phyloP scores from a whole-genome alignment of 2,888 invertebrate species.

The Himalopsyche anomala region DNA sequence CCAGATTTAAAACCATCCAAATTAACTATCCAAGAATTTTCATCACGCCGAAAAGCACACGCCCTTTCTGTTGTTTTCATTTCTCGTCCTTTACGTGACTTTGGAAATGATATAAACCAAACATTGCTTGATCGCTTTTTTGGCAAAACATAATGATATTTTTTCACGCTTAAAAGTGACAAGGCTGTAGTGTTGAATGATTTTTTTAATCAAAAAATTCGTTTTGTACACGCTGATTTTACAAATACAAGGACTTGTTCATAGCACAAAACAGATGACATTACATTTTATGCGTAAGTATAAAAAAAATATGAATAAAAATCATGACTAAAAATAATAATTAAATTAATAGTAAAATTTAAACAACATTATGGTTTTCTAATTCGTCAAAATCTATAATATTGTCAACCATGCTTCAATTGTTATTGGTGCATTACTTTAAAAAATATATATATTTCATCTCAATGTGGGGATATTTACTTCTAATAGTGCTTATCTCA shows the following conservation, averaged over 20 bases:
- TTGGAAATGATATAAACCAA: not conserved
- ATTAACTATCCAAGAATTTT: constrained; percentile 7
- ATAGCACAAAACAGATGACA: too few species aligned
- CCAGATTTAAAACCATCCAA: constrained; percentile 33
- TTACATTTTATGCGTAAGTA: too few species aligned
- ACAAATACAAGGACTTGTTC: not conserved
- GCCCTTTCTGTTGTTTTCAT: constrained; percentile 10
- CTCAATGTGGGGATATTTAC: too few species aligned
- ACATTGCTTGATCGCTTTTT: not conserved
- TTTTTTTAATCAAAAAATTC: not conserved
- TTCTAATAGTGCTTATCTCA: too few species aligned
- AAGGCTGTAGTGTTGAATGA: not conserved
- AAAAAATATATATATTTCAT: too few species aligned
- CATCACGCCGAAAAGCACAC: not conserved
- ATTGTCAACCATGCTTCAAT: too few species aligned
- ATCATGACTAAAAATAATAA: too few species aligned
- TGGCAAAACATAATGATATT: not conserved
- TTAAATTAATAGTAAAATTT: too few species aligned
- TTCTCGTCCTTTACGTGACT: constrained; percentile 4
- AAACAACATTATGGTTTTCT: too few species aligned
- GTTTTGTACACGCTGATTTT: not conserved
- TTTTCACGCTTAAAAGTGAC: not conserved
- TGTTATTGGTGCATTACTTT: too few species aligned
- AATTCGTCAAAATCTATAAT: too few species aligned
- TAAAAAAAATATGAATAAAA: too few species aligned